phyloP scores from a whole-genome alignment of 2,113 vertebrate genomes.

The Nibea albiflora region DNA sequence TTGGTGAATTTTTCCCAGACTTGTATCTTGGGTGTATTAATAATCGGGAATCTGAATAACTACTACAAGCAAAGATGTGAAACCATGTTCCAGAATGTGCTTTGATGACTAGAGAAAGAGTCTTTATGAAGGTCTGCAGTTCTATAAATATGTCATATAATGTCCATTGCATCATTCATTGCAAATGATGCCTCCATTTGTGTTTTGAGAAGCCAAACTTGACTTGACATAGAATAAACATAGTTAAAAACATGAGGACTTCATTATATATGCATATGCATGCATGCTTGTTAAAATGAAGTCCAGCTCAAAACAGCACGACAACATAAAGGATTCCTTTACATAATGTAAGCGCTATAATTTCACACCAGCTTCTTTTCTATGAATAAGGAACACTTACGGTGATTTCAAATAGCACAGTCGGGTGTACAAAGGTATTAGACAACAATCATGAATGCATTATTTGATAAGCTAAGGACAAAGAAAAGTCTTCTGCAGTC shows the following conservation, averaged over 20 bases:
- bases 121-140: background rate
- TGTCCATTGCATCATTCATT: constrained; percentile 4
- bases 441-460: constrained; percentile 46
- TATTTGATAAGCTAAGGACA: constrained; percentile 44
- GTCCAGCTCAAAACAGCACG: constrained; percentile 49
- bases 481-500: constrained; percentile 22
- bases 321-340: constrained; percentile 37
- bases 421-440: constrained; percentile 32
- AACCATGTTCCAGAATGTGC: constrained; percentile 6
- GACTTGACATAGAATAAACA: constrained; percentile 17
- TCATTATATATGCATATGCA: constrained; percentile 29
- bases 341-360: constrained; percentile 66
- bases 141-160: constrained; percentile 5
- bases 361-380: constrained; percentile 52
- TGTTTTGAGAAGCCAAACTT: constrained; percentile 8
- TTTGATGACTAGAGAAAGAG: constrained; percentile 4
- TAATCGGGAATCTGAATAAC: constrained; percentile 26
- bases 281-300: constrained; percentile 30
- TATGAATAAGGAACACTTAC: constrained; percentile 55
- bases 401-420: constrained; percentile 55
- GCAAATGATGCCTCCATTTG: background rate
- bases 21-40: background rate
- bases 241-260: background rate
- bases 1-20: background rate
- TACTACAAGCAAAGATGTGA: constrained; percentile 2